phyloP scores from a whole-genome alignment of 2,797 vertebrate species.

The Cuculus canorus region DNA sequence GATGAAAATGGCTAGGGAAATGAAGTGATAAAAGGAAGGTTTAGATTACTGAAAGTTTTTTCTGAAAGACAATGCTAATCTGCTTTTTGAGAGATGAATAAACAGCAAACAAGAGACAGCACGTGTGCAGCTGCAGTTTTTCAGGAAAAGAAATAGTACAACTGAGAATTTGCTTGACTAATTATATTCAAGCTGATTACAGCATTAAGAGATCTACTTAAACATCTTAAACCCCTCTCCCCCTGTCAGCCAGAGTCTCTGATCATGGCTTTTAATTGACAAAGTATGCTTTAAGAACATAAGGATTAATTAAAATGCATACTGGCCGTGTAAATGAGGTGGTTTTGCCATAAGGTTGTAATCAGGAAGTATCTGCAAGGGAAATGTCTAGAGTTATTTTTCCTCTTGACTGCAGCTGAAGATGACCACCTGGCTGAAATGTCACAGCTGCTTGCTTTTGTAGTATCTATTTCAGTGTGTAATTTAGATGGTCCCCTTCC shows the following conservation, averaged over 20 bases:
- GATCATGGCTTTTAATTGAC: neutral
- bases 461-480: conserved; percentile 4
- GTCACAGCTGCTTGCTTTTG: conserved; percentile 48
- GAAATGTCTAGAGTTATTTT: conserved; percentile 7
- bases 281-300: neutral
- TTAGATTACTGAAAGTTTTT: neutral
- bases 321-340: neutral
- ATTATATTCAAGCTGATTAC: neutral
- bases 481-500: conserved; percentile 13
- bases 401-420: conserved; percentile 28
- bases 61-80: neutral
- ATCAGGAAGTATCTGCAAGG: conserved; percentile 31
- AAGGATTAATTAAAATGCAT: conserved; percentile 27
- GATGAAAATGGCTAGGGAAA: neutral
- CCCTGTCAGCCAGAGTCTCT: neutral
- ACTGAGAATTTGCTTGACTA: neutral
- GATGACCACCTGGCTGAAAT: conserved; percentile 54
- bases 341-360: neutral
- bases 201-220: neutral
- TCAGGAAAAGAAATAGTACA: neutral
- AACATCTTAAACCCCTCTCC: neutral
- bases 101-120: neutral
- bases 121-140: neutral
- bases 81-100: neutral
- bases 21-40: neutral